A percentile compares a stretch with the other conserved stretches of the same genome.
phyloP scores from a whole-genome alignment of 2,888 invertebrate genomes.

The Clistopyga incitator region DNA sequence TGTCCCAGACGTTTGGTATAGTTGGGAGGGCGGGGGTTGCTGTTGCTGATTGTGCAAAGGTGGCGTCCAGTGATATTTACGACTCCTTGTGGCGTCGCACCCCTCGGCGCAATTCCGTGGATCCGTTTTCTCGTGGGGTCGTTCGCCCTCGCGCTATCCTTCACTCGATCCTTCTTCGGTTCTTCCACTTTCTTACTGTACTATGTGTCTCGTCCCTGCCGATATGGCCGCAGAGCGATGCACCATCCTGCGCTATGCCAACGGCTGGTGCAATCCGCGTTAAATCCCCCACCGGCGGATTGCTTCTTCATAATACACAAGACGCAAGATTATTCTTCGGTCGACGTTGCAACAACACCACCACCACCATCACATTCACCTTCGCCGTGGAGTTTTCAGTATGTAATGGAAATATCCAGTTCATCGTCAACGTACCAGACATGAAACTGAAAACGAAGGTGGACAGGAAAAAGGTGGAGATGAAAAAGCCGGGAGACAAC shows the following conservation, averaged over 20 bases:
- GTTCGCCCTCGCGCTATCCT: conserved; percentile 34
- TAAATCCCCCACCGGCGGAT: conserved; percentile 41
- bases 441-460: neutral
- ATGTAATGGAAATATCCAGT: conserved; percentile 6
- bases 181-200: neutral
- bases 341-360: neutral
- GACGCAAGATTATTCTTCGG: conserved; percentile 54
- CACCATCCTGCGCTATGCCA: conserved; percentile 1
- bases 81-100: conserved; percentile 62
- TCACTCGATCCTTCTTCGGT: conserved; percentile 30
- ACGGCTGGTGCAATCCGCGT: conserved; percentile 38
- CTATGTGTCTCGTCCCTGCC: conserved; percentile 16
- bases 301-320: conserved; percentile 59
- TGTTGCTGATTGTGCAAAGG: conserved; percentile 49
- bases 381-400: neutral
- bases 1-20: conserved; percentile 13
- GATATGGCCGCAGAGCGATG: conserved; percentile 37
- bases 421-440: conserved; percentile 17
- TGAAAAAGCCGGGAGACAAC: conserved; percentile 49
- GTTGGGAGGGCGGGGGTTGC: no score
- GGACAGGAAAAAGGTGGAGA: neutral
- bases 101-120: conserved; percentile 54
- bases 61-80: conserved; percentile 56
- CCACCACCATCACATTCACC: neutral
- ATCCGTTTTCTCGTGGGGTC: conserved; percentile 42